Base-by-base conservation (phyloP, 2,888 invertebrate genomes). In the Sinotaia quadrata region DNA sequence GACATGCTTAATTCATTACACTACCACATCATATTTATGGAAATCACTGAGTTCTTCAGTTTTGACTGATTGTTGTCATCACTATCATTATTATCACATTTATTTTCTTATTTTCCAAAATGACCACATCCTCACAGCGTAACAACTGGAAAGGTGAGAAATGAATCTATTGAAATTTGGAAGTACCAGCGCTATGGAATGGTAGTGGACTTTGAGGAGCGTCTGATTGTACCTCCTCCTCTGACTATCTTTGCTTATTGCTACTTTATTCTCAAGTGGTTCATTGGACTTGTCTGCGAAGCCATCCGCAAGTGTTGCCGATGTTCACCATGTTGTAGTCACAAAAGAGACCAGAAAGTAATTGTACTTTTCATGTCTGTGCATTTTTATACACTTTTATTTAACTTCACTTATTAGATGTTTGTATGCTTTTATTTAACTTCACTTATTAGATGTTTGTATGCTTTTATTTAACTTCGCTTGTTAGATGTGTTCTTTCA, bases 201-300 rank as follows among this genome's bases (percentile, higher is more conserved):
- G 54, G 97, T 98, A 65, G 97, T 97, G 94, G 98, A 98, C 88
- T 98, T 97, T 86, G 97, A 98, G 88, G 95, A 95, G 86, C 96
- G 97, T 85, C 97, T 98, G 0, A 27, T 58, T n/a, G 89, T 98
- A 44, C 98, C 98, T 2, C 97, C 98, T 0, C 97, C 97, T 0
- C 90, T 97, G 57, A 96, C 97, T 79, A 91, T 94, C 67, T 91
- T 97, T 77, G 94, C 94, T 84, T 97, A 97, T 86, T 90, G 95
- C 72, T 95, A 94, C 88, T 91, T 95, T 62, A 89, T 95, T 51
- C 0, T 80, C 2, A 54, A 58, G 60, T 74, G 67, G 41, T 41
- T 81, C 15, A 71, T 67, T 36, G 75, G 75, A 24, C 15, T 78
- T 4, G 54, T 60, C 44, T 34, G 51, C 36, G 57, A 44, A 8